Evolutionary conservation across 2,797 vertebrate species (phyloP).

Genomic region (Cossypha polioptera): DNA sequence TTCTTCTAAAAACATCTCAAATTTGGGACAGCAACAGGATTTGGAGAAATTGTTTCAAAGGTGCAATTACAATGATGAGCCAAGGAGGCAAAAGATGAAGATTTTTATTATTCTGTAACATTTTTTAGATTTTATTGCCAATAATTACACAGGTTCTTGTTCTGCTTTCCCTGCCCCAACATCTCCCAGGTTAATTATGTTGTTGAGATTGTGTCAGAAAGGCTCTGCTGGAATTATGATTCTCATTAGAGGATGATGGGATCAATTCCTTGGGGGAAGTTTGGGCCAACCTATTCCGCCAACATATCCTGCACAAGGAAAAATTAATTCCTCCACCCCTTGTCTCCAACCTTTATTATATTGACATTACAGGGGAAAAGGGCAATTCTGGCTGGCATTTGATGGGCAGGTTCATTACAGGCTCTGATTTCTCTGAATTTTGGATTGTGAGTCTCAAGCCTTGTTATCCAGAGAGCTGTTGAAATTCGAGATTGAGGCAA

Average conservation of each 20-base stretch:
- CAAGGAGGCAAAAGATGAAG: background rate
- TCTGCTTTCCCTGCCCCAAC: conserved; percentile 1
- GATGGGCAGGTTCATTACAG: background rate
- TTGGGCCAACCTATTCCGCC: background rate
- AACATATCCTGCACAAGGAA: background rate
- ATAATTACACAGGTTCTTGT: background rate
- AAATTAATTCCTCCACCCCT: background rate
- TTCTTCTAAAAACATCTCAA: background rate
- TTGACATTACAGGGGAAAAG: rapidly evolving
- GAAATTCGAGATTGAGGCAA: background rate
- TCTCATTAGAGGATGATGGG: conserved; percentile 46
- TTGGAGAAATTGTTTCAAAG: background rate
- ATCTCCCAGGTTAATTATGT: conserved; percentile 59
- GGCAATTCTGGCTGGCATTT: background rate
- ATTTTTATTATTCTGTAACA: conserved; percentile 33
- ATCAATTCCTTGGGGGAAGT: conserved; percentile 31
- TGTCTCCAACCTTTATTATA: rapidly evolving
- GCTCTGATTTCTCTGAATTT: background rate
- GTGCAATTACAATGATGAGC: background rate
- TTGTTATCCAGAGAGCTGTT: background rate
- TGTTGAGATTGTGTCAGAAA: background rate
- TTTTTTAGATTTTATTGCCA: conserved; percentile 14
- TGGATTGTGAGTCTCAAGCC: rapidly evolving
- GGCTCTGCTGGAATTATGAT: conserved; percentile 33
- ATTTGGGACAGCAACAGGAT: background rate